Evolutionary conservation across 2,888 invertebrate species (phyloP).

Genomic region (Strigamia transsilvanica): DNA sequence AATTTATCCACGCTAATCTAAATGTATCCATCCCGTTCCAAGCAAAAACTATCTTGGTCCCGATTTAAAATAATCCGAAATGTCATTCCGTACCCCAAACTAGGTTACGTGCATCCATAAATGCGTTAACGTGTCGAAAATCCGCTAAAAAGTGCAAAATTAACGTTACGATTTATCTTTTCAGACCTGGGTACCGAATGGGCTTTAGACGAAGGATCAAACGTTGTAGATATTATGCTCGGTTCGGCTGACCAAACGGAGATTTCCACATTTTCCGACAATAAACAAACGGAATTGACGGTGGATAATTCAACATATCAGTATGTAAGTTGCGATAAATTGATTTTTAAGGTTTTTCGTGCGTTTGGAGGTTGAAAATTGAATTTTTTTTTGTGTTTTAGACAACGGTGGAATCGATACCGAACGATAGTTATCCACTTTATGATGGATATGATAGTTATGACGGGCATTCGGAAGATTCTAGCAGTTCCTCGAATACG

Average conservation of each 20-base stretch:
- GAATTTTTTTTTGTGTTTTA: background rate
- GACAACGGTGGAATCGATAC: background rate
- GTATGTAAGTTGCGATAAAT: background rate
- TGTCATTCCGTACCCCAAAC: background rate
- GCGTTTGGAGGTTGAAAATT: background rate
- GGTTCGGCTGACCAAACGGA: slow-evolving; percentile 15
- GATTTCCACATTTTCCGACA: background rate
- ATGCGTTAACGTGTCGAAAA: background rate
- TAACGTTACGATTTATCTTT: no score
- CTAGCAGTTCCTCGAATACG: slow-evolving; percentile 13
- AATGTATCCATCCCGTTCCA: background rate
- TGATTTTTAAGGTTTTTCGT: background rate
- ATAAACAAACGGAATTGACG: background rate
- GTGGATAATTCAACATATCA: slow-evolving; percentile 8
- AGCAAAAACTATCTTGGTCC: background rate
- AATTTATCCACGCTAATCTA: background rate
- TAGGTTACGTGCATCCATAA: background rate
- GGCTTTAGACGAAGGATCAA: slow-evolving; percentile 17
- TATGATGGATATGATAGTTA: slow-evolving; percentile 54
- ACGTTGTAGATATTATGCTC: slow-evolving; percentile 35
- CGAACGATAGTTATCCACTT: slow-evolving; percentile 32
- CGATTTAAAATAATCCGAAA: background rate
- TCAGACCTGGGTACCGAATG: slow-evolving; percentile 50
- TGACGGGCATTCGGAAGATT: slow-evolving; percentile 46
- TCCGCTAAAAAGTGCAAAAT: no score